Percentiles rank a stretch among this genome's conserved stretches.
Conservation (phyloP, 2,888 invertebrate genomes). For the Aporophyla lueneburgensis region DNA sequence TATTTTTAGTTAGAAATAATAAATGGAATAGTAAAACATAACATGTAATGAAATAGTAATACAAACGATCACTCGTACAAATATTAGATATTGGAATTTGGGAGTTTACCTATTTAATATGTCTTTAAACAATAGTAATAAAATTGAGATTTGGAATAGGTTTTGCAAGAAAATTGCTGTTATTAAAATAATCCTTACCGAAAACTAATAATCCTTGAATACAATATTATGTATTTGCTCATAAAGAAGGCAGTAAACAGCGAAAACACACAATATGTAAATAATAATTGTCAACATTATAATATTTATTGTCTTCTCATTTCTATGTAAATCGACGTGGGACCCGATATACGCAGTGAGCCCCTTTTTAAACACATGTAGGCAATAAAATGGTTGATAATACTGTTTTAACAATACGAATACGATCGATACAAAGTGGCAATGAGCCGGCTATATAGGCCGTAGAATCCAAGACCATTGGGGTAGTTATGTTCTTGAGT, state of each 20-base stretch:
- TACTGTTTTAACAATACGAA: neutral
- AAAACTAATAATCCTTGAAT: neutral
- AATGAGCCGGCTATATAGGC: too few species aligned
- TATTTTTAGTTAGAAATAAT: too few species aligned
- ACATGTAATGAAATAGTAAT: neutral
- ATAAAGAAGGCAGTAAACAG: constrained; percentile 33
- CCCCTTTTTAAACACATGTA: constrained; percentile 23
- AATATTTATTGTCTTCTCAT: constrained; percentile 58
- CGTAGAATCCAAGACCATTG: too few species aligned
- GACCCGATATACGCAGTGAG: neutral
- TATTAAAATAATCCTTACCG: constrained; percentile 3
- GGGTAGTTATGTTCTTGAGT: too few species aligned
- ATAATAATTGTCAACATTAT: constrained; percentile 48
- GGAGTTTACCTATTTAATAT: neutral
- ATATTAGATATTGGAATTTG: neutral
- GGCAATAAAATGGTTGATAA: constrained; percentile 11
- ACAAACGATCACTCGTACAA: neutral
- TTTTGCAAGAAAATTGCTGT: neutral
- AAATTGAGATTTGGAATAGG: neutral
- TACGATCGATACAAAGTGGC: too few species aligned
- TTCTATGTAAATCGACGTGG: constrained; percentile 56
- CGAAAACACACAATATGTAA: constrained; percentile 34
- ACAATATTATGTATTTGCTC: constrained; percentile 14
- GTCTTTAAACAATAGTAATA: neutral
- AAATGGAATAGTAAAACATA: neutral